A percentile compares a stretch with the other conserved stretches of the same genome.
Conservation (phyloP, 2,797 vertebrate genomes). For the Enteromius radiatus region DNA sequence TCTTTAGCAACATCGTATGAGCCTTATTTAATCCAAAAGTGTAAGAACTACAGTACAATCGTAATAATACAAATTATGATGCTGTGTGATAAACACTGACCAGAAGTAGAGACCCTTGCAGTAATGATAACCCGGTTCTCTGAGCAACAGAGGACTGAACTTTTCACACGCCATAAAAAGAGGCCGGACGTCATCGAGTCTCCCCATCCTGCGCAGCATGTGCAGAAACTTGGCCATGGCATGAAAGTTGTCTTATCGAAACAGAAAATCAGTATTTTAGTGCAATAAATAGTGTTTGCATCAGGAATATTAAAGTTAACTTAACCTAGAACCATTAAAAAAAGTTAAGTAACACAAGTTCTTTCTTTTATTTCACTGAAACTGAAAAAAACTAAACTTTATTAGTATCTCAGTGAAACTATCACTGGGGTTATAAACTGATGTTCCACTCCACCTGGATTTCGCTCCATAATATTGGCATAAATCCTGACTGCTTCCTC, state of each 20-base stretch:
- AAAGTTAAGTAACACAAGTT: no score
- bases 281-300: not conserved
- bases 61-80: not conserved
- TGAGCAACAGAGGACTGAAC: conserved; percentile 54
- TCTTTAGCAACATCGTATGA: no score
- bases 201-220: conserved; percentile 70
- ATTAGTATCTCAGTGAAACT: no score
- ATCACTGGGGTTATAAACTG: not conserved
- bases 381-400: no score
- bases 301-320: not conserved
- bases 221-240: conserved; percentile 67
- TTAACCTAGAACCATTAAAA: not conserved
- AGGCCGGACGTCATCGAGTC: conserved; percentile 65
- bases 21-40: not conserved
- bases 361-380: no score
- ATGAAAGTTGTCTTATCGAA: conserved; percentile 67
- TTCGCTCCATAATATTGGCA: conserved; percentile 64
- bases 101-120: conserved; percentile 75
- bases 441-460: conserved; percentile 62
- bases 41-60: not conserved
- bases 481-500: conserved; percentile 66
- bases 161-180: conserved; percentile 66
- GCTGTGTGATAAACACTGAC: conserved; percentile 56
- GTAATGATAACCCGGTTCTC: conserved; percentile 73
- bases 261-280: not conserved